Conservation (phyloP, 2,888 invertebrate species). For the Lasioglossum malachurum region DNA sequence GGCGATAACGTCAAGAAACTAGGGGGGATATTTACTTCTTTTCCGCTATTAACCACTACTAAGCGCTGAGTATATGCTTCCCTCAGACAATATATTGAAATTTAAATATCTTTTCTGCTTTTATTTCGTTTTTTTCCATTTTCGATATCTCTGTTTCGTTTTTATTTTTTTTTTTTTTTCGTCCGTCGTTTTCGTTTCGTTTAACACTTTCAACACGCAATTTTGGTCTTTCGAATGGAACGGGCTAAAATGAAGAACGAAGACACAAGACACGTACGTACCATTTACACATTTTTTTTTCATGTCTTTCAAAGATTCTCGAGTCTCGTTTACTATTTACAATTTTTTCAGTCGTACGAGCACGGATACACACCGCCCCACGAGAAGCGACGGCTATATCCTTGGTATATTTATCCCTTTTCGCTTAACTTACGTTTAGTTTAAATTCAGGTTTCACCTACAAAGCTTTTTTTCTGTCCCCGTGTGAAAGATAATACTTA, state of each 20-base stretch:
- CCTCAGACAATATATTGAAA: conserved; percentile 65
- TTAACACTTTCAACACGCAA: conserved; percentile 70
- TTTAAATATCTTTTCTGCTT: conserved; percentile 68
- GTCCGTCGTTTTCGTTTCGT: conserved; percentile 30
- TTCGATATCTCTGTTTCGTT: not conserved
- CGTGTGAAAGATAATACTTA: conserved; percentile 64
- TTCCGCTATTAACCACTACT: conserved; percentile 64
- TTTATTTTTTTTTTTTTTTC: not conserved
- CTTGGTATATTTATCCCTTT: conserved; percentile 55
- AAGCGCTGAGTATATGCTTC: conserved; percentile 69
- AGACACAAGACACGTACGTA: conserved; percentile 59
- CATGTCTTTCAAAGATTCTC: conserved; percentile 60
- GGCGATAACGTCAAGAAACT: conserved; percentile 64
- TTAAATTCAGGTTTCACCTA: conserved; percentile 51
- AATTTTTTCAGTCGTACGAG: conserved; percentile 72
- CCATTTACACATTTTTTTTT: conserved; percentile 61
- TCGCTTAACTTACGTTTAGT: conserved; percentile 64
- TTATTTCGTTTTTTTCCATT: conserved; percentile 51
- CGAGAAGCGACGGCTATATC: conserved; percentile 56
- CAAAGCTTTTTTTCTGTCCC: conserved; percentile 55
- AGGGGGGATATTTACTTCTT: conserved; percentile 63
- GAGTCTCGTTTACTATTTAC: conserved; percentile 72
- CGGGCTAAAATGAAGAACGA: conserved; percentile 64
- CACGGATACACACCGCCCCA: conserved; percentile 62
- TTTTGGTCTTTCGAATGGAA: conserved; percentile 71